Base-by-base conservation (phyloP, 2,113 vertebrate genomes). In the Oncorhynchus nerka region DNA sequence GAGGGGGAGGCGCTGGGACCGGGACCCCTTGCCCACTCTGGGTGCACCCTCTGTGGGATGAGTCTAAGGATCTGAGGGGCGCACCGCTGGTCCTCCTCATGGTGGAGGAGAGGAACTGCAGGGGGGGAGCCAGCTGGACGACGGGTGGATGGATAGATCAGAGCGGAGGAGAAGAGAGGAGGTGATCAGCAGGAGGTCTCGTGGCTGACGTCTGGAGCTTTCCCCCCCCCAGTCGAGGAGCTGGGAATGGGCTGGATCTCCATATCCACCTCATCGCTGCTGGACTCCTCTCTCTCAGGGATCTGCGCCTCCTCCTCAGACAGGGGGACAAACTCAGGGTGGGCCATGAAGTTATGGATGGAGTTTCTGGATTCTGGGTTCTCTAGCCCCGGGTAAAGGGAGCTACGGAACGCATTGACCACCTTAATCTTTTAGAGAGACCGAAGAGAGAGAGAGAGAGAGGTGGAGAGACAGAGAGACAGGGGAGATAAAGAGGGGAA, bases 321-420 rank as follows among this genome's bases (percentile, higher is more conserved):
- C 84, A 93, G 86, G 80, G 93, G 92, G 83, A 89, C 84, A 26
- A 97, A 99, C 92, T 96, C 97, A 1, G 98, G 97, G 84, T 97
- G 96, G 90, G 93, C 94, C 96, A 96, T 98, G 95, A 99, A 99
- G 94, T 88, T 96, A 94, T 99, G 97, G 93, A 99, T 99, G 95
- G 96, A 97, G 93, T 90, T 94, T 90, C 94, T 94, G 90, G 93
- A 96, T 91, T 93, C 93, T 73, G 96, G 93, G 92, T 96, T 98
- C 92, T 96, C 92, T 86, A 97, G 92, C 89, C 92, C 94, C 89
- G 93, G 94, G 3, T 96, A 97, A 68, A 96, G 88, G 88, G 96
- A 96, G 93, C 95, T 98, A 92, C 97, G 96, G 95, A 99, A 99
- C 13, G 97, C 95, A 82, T 95, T 99, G 92, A 99, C 95, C 93